phyloP scores from a whole-genome alignment of 2,888 invertebrate species.

The Colletes collaris region DNA sequence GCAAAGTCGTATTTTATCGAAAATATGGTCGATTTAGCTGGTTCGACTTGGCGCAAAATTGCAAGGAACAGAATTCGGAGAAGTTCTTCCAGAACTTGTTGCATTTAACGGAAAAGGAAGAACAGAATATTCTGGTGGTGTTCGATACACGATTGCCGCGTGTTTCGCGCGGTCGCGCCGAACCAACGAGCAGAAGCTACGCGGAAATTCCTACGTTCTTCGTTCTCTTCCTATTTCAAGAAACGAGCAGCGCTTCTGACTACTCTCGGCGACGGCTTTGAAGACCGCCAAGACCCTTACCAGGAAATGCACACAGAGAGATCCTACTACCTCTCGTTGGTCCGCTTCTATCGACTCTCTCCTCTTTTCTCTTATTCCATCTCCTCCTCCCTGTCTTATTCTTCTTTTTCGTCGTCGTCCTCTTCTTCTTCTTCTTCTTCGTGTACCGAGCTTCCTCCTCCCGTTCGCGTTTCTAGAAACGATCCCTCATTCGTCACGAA shows the following conservation, averaged over 20 bases:
- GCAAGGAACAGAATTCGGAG: conserved; percentile 14
- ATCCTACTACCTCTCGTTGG: conserved; percentile 22
- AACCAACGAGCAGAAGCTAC: conserved; percentile 15
- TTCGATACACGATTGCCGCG: background rate
- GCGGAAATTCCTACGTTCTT: conserved; percentile 43
- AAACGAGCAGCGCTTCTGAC: conserved; percentile 50
- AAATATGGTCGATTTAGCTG: conserved; percentile 40
- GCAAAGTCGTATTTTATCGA: conserved; percentile 50
- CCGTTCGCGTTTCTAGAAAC: conserved; percentile 43
- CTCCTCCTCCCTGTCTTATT: conserved; percentile 9
- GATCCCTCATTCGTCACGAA: conserved; percentile 65
- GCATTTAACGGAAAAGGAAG: background rate
- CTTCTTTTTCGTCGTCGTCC: conserved; percentile 19
- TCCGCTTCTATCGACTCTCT: conserved; percentile 41
- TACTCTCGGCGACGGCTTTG: conserved; percentile 57
- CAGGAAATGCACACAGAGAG: conserved; percentile 63
- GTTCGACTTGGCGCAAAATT: conserved; percentile 14
- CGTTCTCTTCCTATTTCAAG: conserved; percentile 53
- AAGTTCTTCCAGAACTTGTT: background rate
- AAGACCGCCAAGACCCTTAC: conserved; percentile 67
- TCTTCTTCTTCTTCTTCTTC: conserved; percentile 5
- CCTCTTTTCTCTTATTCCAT: conserved; percentile 36
- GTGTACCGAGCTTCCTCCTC: conserved; percentile 27
- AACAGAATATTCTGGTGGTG: conserved; percentile 18
- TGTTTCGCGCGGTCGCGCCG: conserved; percentile 26